Conservation (phyloP, 2,797 vertebrate genomes). For the Perodicticus potto region DNA sequence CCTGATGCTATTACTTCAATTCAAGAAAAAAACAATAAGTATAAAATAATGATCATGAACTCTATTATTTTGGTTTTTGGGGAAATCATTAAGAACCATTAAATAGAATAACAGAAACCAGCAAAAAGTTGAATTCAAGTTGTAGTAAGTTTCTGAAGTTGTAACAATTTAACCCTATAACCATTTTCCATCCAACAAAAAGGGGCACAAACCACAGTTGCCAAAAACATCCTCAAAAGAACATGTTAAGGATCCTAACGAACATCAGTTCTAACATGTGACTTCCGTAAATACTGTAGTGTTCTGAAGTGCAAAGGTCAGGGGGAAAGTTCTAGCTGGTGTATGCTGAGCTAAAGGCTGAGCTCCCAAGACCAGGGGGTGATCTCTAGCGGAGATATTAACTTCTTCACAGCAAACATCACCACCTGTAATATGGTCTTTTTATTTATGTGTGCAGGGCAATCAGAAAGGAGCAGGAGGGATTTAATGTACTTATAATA, state of each 20-base stretch:
- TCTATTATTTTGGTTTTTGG: background rate
- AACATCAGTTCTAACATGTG: background rate
- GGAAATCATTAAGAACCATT: background rate
- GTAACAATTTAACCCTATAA: background rate
- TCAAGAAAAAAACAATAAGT: background rate
- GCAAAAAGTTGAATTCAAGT: background rate
- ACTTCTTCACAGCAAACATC: conserved; percentile 17
- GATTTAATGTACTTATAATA: background rate
- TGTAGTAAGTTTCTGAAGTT: background rate
- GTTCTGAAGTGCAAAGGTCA: background rate
- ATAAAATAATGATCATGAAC: background rate
- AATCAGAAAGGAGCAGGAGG: background rate
- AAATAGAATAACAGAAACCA: background rate
- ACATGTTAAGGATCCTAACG: background rate
- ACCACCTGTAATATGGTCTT: background rate
- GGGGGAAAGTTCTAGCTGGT: background rate
- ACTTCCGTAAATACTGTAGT: background rate
- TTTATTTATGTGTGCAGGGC: background rate
- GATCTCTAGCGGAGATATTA: background rate
- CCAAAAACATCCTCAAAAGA: background rate
- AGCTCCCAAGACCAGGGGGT: background rate
- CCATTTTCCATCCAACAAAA: background rate
- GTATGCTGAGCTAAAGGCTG: background rate
- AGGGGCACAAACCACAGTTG: background rate
- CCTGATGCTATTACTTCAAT: background rate